Base-by-base conservation (phyloP, 2,888 invertebrate genomes). In the Eilema caniola region DNA sequence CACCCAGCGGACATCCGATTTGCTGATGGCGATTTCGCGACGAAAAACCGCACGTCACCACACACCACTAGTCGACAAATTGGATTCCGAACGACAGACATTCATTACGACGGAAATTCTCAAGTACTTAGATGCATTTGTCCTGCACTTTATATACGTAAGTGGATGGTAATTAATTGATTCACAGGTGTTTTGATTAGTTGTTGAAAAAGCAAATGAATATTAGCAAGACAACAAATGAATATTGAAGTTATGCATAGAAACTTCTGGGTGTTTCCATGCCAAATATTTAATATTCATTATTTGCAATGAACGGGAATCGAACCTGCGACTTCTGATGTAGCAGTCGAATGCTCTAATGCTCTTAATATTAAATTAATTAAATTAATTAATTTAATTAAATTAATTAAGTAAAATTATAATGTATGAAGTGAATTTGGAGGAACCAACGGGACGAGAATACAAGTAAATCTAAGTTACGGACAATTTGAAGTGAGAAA, bases 31-130 rank as follows among this genome's bases (percentile, higher is more conserved):
- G 73, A 86, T 86, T 83, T 82, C 80, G 69, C 71, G 78, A 83
- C 85, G 88, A 92, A 93, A 93, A 93, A 92, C 77, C 88, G 85
- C 83, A 85, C 81, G 87, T 88, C 91, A 88, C 78, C 77, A 77
- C 82, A 76, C 79, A 82, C 83, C 81, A 84, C 84, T 83, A 84
- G 82, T 76, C 76, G 78, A 82, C 85, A 90, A 92, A 92, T 91
- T 92, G 90, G 82, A 90, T 89, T 78, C 70, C 75, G 71, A 77
- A 76, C 62, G 75, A 72, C 33, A 60, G 69, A 75, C 62, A 72
- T 74, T 72, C 70, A 74, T 75, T 68, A 62, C 28, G 56, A 53
- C n/a, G 14, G 23, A 25, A n/a, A 53, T 25, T 66, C 66, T 70
- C 57, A 69, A 72, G 69, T 66, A 66, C 41, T 23, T n/a, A 23